Base-by-base conservation (phyloP, 2,888 invertebrate species). In the Apoda limacodes region DNA sequence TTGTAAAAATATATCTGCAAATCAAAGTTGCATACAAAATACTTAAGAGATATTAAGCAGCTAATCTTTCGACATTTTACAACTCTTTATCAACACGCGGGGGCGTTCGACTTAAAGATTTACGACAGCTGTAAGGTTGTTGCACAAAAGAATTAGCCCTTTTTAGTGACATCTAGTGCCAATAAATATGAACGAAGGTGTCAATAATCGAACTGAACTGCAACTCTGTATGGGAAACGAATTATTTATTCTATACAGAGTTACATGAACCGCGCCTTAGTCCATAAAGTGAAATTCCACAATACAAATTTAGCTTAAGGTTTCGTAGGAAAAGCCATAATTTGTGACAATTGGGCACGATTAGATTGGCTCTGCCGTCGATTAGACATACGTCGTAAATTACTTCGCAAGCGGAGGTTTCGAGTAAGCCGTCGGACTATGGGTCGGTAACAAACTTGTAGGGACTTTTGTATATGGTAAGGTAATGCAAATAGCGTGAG, bases 321-420 rank as follows among this genome's bases (percentile, higher is more conserved):
- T 74, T 76, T 78, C 74, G 64, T 70, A 69, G 74, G 74, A 78
- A 75, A 78, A 76, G 76, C 72, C 68, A 71, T 80, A 75, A 78
- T 76, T 67, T 74, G 76, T 76, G 72, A 72, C 75, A 76, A 76
- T 78, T 76, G 78, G 74, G 71, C 59, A 58, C 76, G 74, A 78
- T 80, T 78, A 72, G 76, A 76, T 75, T 63, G 71, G 76, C 67
- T 71, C 65, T 60, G 71, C 59, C 60, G 62, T 56, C 72, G 70
- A 78, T 78, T 78, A 67, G 75, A 65, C 76, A 78, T 76, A 76
- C 67, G 55, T 75, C 76, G 63, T 78, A 78, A 78, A 78, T 78
- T 69, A 71, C 57, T 48, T 47, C 52, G 50, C 57, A 61, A 57
- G 52, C 71, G 66, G 54, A 55, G 51, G 58, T 48, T 54, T 64